Base-by-base conservation (phyloP, 2,797 vertebrate species). In the Hylomyscus alleni region DNA sequence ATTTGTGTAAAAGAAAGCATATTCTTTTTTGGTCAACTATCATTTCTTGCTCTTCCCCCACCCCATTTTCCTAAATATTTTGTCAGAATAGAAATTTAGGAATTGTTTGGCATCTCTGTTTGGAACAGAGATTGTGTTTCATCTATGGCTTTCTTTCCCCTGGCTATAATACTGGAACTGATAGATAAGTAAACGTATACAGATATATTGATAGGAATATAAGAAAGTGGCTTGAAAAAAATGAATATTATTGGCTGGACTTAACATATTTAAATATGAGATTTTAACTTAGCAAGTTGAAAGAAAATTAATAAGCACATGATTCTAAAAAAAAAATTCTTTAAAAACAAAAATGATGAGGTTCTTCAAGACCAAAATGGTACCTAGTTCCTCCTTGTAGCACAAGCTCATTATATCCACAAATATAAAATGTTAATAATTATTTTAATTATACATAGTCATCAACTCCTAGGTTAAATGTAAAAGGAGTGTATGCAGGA, bases 51-150 rank as follows among this genome's bases (percentile, higher is more conserved):
- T 20, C 17, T 44, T 91, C 91, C 0, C 60, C 19, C 60, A 0
- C 73, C 73, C 15, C 73, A 52, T 94, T 94, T 94, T 91, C 62
- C 37, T 88, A 60, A 85, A 62, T 56, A 34, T 12, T 78, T 17
- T 50, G 24, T 94, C 72, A 97, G 96, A 88, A 83, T 94, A 72
- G 13, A 95, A 85, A 92, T 72, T 69, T 92, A 85, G 58, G 52
- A 76, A 6, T 58, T 44, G 1, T 78, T 47, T 93, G 15, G 50
- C 29, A 86, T 75, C 80, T 81, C 17, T 92, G 7, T 37, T 90
- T 62, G 4, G 47, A 83, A 2, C 29, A 92, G n/a, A 89, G 26
- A 10, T 62, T 89, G 91, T 82, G 5, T 83, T 82, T 94, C 37
- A n/a, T 40, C 69, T 14, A 40, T 14, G 84, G 0, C 11, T 93